Conservation (phyloP, 2,888 invertebrate species). For the Altica lythri region DNA sequence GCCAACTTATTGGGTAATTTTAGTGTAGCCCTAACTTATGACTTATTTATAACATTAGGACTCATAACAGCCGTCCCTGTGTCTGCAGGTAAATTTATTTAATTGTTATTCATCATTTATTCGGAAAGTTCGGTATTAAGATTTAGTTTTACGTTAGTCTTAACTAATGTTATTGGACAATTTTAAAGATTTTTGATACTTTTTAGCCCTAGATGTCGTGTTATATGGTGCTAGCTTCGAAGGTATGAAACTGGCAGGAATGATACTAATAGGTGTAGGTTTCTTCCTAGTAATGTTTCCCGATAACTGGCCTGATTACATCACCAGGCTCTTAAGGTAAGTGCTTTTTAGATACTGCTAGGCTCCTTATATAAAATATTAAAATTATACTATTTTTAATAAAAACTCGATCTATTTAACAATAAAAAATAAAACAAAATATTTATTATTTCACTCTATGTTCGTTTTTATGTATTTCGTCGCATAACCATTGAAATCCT, state of each 20-base stretch:
- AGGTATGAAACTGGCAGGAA: constrained; percentile 95
- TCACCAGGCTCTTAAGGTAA: constrained; percentile 86
- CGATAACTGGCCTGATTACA: constrained; percentile 95
- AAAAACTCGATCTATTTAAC: neutral
- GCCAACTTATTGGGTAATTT: constrained; percentile 94
- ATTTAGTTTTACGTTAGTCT: no score
- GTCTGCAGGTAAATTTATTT: constrained; percentile 82
- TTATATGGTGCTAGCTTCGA: constrained; percentile 85
- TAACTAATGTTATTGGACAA: no score
- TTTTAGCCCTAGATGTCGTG: constrained; percentile 81
- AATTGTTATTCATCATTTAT: no score
- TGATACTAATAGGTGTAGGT: constrained; percentile 87
- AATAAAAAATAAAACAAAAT: neutral
- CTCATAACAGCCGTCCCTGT: constrained; percentile 93
- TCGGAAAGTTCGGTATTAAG: no score
- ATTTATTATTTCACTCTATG: neutral
- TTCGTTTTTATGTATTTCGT: constrained; percentile 27
- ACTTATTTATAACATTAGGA: constrained; percentile 92
- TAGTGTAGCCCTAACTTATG: constrained; percentile 90
- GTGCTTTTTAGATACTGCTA: constrained; percentile 34
- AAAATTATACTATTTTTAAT: neutral
- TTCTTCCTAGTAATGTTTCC: constrained; percentile 94
- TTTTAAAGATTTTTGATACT: constrained; percentile 25
- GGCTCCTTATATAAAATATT: constrained; percentile 2
- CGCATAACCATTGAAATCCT: constrained; percentile 42